Conservation (phyloP, 2,888 invertebrate species). For the Muschampia plurimacula region DNA sequence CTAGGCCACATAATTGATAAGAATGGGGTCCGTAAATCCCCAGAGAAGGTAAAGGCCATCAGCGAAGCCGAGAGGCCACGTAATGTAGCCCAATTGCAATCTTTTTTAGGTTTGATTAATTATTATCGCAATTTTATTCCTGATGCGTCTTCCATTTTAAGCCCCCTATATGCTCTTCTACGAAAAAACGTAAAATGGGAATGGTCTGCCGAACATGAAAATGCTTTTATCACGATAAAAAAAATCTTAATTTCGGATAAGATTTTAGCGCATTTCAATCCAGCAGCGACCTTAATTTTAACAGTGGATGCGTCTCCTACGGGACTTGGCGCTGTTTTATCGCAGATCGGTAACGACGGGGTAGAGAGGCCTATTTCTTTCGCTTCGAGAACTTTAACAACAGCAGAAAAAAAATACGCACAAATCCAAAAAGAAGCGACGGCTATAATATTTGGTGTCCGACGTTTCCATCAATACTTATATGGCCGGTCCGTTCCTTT, state of each 20-base stretch:
- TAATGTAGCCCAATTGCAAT: conserved; percentile 44
- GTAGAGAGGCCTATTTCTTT: conserved; percentile 45
- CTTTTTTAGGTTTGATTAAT: conserved; percentile 50
- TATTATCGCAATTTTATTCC: conserved; percentile 52
- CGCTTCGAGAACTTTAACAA: conserved; percentile 47
- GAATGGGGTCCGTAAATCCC: conserved; percentile 41
- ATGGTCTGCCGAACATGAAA: conserved; percentile 33
- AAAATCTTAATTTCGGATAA: conserved; percentile 28
- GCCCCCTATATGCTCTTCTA: conserved; percentile 45
- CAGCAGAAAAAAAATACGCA: conserved; percentile 44
- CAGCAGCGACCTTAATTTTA: conserved; percentile 32
- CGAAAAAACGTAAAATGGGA: conserved; percentile 38
- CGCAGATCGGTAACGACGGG: conserved; percentile 34
- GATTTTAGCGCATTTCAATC: conserved; percentile 35
- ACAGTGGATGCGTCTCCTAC: conserved; percentile 40
- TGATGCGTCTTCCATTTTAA: conserved; percentile 43
- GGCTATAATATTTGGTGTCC: conserved; percentile 18
- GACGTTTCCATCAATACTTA: conserved; percentile 33
- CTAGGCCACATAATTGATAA: conserved; percentile 46
- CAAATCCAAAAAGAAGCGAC: conserved; percentile 43
- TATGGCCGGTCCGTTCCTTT: conserved; percentile 46
- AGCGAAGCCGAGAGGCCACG: conserved; percentile 43
- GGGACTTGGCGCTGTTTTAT: conserved; percentile 39
- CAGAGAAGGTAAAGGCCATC: conserved; percentile 49
- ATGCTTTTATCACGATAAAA: conserved; percentile 39